Conservation (phyloP, 2,888 invertebrate genomes). For the Salticus scenicus region DNA sequence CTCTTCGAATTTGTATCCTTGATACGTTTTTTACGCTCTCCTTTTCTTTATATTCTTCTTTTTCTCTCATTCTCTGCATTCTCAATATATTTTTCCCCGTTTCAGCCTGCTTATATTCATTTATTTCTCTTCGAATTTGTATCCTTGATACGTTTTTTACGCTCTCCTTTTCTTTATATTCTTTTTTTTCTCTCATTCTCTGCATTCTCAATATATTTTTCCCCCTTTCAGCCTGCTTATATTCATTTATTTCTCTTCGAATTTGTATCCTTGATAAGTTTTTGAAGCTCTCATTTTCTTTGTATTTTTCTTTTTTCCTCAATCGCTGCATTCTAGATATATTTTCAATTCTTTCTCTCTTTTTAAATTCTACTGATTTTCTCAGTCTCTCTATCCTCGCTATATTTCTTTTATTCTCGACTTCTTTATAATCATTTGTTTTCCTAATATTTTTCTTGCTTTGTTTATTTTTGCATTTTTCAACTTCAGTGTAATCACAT, state of each 20-base stretch:
- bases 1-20: background rate
- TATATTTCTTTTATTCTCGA: background rate
- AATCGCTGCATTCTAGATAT: too few species aligned
- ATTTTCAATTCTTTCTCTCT: too few species aligned
- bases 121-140: background rate
- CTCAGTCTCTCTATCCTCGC: background rate
- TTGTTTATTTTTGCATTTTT: background rate
- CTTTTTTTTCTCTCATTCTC: background rate
- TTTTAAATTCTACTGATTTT: too few species aligned
- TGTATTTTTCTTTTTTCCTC: too few species aligned
- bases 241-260: too few species aligned
- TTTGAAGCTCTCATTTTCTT: too few species aligned
- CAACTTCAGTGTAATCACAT: background rate
- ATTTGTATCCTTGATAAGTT: too few species aligned
- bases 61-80: background rate
- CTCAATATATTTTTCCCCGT: background rate
- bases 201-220: background rate
- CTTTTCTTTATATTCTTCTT: background rate
- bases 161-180: background rate
- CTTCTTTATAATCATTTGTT: too few species aligned
- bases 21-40: background rate
- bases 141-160: too few species aligned
- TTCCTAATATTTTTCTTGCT: too few species aligned
- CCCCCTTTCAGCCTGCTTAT: too few species aligned
- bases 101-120: background rate